A percentile compares a stretch with the other conserved stretches of the same genome.
Conservation (phyloP, 2,113 vertebrate genomes). For the Anseranas semipalmata region DNA sequence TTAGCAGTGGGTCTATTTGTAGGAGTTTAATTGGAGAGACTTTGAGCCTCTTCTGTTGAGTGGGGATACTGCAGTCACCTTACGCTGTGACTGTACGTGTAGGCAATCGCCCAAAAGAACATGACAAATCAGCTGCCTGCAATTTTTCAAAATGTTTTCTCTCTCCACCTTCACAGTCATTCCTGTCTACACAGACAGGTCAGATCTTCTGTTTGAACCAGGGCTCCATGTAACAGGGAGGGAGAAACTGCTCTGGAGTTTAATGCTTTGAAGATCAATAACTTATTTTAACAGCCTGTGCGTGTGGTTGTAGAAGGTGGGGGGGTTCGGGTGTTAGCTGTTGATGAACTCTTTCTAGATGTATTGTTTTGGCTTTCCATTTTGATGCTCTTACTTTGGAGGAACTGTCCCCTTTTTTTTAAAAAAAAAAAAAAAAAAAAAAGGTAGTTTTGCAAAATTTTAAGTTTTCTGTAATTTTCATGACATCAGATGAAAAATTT, state of each 20-base stretch:
- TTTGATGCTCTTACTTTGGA: background rate
- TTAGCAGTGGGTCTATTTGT: background rate
- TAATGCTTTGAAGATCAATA: background rate
- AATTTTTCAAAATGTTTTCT: background rate
- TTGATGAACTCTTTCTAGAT: background rate
- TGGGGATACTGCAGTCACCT: background rate
- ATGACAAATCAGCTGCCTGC: background rate
- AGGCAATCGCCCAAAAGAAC: background rate
- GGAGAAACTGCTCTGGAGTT: background rate
- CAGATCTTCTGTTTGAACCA: background rate
- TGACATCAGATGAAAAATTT: background rate
- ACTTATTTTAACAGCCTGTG: background rate
- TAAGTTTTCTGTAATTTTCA: background rate
- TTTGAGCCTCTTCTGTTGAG: too few relatives aligned
- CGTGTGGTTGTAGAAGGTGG: rapidly evolving
- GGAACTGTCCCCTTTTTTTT: rapidly evolving
- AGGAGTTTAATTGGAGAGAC: background rate
- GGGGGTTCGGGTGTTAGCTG: background rate
- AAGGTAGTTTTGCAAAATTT: background rate
- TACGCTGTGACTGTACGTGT: background rate
- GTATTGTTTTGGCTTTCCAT: background rate
- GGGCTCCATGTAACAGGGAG: rapidly evolving
- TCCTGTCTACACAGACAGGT: background rate
- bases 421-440: background rate
- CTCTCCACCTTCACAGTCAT: rapidly evolving